Percentiles rank a stretch among this genome's conserved stretches.
These are phyloP conservation scores for Ctenicera cuprea DNA, from an alignment of 2,888 invertebrate species.

Conservation along the genomic window DNA sequence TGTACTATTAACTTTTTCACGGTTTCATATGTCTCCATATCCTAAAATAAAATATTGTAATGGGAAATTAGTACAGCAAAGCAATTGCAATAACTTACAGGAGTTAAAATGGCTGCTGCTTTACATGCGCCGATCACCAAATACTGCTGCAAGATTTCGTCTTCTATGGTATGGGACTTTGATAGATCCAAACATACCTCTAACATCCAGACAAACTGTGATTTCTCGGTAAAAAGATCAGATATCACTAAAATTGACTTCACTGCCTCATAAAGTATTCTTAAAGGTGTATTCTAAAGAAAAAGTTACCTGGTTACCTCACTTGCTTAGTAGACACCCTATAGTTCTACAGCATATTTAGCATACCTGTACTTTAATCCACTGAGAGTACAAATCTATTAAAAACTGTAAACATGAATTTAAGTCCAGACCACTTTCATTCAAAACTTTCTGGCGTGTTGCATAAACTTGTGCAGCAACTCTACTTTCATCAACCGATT, in stretches of 20 bases:
- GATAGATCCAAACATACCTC: conserved; percentile 81
- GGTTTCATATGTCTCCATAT: conserved; percentile 76
- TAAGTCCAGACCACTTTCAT: conserved; percentile 85
- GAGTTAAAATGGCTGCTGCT: conserved; percentile 79
- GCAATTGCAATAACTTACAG: conserved; percentile 67
- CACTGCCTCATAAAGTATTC: conserved; percentile 76
- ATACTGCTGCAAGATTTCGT: conserved; percentile 85
- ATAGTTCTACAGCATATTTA: not conserved
- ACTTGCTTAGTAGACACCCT: too few relatives aligned
- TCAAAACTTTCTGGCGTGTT: conserved; percentile 70
- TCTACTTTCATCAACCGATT: conserved; percentile 72
- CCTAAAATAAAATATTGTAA: conserved; percentile 67
- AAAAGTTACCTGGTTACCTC: too few relatives aligned
- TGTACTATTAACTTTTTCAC: conserved; percentile 77
- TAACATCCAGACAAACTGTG: conserved; percentile 88
- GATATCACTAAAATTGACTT: conserved; percentile 83
- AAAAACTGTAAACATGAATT: conserved; percentile 95
- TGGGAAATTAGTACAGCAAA: not conserved
- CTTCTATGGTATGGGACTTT: conserved; percentile 81
- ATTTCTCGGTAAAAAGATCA: conserved; percentile 84
- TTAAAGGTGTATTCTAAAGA: conserved; percentile 71
- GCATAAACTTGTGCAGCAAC: conserved; percentile 62
- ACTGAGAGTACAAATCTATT: conserved; percentile 91
- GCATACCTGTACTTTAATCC: conserved; percentile 76
- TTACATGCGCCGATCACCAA: conserved; percentile 81